Base-by-base conservation (phyloP, 2,113 vertebrate genomes). In the Gavialis gangeticus region DNA sequence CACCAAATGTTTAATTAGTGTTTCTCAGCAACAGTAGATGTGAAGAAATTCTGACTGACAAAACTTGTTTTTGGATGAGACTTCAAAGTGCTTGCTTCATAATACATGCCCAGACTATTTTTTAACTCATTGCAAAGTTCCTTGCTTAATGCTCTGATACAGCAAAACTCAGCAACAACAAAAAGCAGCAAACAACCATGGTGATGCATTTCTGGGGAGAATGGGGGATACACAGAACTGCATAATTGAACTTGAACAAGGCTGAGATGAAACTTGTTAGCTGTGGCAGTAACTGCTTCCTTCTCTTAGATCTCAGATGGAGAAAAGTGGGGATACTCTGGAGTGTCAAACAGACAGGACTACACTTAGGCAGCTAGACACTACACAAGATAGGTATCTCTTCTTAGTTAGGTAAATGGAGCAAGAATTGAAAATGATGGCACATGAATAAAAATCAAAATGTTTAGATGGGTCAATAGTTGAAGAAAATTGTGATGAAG, bases 1-100 rank as follows among this genome's bases (percentile, higher is more conserved):
- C 85, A 82, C 91, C 91, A 77, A 88, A 91, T 93, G 89, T 89
- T 89, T 93, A 89, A 94, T 93, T 93, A 93, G 34, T 1, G 10
- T 84, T 88, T 58, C 85, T 86, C 82, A 84, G 82, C 91, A 93
- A 85, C 15, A 0, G 75, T n/a, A 22, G 30, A 71, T 3, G 10
- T 18, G 55, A 85, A 92, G 93, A 91, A 83, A 79, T 77, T 75
- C 75, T 25, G 87, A 91, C 88, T 89, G 91, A 92, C 89, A 92
- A 95, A 96, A 84, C 34, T 25, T 2, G 14, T 69, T 56, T 93
- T 94, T 89, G 92, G 82, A 94, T 85, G 77, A 91, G 92, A n/a
- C 30, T 95, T 91, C 87, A 24, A 92, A 96, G 82, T 12, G 77
- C 60, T 95, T 12, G 0, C 77, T 95, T 90, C 62, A 82, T 63